Evolutionary conservation across 2,888 invertebrate genomes (phyloP).

Genomic region (Hirudinaria manillensis): DNA sequence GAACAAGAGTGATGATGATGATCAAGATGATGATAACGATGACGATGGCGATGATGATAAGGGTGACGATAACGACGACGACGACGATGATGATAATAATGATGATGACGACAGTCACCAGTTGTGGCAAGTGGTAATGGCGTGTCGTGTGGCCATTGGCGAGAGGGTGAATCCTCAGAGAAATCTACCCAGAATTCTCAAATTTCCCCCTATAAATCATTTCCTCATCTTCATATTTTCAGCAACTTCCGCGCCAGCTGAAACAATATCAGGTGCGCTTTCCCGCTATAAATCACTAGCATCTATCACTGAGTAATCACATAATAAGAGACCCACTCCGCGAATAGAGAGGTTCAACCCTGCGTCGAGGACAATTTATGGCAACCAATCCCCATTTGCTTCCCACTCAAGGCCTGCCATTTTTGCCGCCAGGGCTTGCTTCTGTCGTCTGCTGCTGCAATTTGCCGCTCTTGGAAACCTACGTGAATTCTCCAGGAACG

Average conservation of each 20-base stretch:
- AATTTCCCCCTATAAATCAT: too few relatives aligned
- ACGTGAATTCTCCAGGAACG: too few relatives aligned
- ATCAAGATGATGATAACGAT: conserved; percentile 1
- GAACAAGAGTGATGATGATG: background rate
- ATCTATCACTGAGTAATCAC: conserved; percentile 5
- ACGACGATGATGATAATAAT: background rate
- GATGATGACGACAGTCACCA: background rate
- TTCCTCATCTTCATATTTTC: too few relatives aligned
- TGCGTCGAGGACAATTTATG: background rate
- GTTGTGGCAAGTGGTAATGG: too few relatives aligned
- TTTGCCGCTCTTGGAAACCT: too few relatives aligned
- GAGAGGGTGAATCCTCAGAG: too few relatives aligned
- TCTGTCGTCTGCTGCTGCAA: too few relatives aligned
- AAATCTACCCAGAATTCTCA: too few relatives aligned
- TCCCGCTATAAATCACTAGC: conserved; percentile 9
- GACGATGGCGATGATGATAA: conserved; percentile 26
- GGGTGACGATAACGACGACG: conserved; percentile 10
- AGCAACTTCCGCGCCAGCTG: background rate
- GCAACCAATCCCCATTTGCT: background rate
- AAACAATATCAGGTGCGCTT: conserved; percentile 13
- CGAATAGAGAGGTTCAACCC: background rate
- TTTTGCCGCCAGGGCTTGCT: background rate
- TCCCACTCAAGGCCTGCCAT: background rate
- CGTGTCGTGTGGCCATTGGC: too few relatives aligned
- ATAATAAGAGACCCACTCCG: background rate